A percentile compares a stretch with the other conserved stretches of the same genome.
Evolutionary conservation across 2,888 invertebrate species (phyloP).

Genomic region (Gasteruption jaculator): DNA sequence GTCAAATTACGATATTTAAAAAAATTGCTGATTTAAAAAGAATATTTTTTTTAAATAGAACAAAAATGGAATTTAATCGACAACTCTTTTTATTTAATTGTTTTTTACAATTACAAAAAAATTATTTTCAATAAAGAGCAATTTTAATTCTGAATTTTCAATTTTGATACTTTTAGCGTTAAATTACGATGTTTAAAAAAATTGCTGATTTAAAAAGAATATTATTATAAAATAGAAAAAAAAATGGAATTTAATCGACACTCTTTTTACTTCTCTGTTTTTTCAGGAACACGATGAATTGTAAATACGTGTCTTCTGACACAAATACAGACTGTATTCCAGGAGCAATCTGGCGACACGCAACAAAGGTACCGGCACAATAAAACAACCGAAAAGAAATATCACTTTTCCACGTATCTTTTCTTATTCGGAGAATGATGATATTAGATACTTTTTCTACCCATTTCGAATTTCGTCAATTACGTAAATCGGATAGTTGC

Average conservation of each 20-base stretch:
- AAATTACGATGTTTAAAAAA: constrained; percentile 33
- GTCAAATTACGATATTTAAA: constrained; percentile 31
- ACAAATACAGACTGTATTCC: constrained; percentile 49
- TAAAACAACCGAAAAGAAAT: no score
- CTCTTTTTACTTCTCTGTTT: constrained; percentile 24
- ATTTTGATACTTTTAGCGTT: constrained; percentile 3
- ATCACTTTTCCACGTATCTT: no score
- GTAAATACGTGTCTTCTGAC: constrained; percentile 50
- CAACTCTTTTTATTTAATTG: no score
- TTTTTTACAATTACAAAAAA: no score
- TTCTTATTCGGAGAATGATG: no score
- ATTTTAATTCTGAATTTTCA: constrained; percentile 6
- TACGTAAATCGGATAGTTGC: no score
- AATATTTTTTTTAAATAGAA: background rate
- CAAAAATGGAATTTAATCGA: background rate
- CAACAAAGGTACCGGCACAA: constrained; percentile 27
- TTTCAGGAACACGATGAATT: constrained; percentile 59
- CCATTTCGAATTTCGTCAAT: no score
- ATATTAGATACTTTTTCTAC: no score
- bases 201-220: constrained; percentile 26
- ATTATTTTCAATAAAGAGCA: constrained; percentile 5
- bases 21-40: constrained; percentile 29
- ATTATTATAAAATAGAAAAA: background rate
- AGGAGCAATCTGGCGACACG: constrained; percentile 43
- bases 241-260: background rate